phyloP scores from a whole-genome alignment of 1,140 invertebrate genomes.

The Planococcus citri region DNA sequence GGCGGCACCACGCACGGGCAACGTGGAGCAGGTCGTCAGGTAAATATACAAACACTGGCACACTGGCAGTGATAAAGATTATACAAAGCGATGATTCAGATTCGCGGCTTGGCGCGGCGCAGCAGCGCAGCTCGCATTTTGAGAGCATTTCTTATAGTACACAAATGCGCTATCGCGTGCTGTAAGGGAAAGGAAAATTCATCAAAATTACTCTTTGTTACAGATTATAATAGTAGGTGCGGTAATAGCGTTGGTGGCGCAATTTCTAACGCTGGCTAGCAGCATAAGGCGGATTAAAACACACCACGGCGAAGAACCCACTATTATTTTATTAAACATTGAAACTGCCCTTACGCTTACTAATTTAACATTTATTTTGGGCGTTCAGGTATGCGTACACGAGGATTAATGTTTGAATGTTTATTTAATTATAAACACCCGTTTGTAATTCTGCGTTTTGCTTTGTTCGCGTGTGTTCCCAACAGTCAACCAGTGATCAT shows the following conservation, averaged over 20 bases:
- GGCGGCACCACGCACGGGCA: constrained; percentile 34
- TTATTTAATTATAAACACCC: background rate
- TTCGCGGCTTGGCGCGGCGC: too few relatives aligned
- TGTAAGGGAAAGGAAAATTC: too few relatives aligned
- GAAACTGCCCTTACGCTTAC: constrained; percentile 29
- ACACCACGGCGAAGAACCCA: constrained; percentile 26
- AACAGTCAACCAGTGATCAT: constrained; percentile 44
- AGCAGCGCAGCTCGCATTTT: too few relatives aligned
- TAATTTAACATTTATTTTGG: constrained; percentile 38
- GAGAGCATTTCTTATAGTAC: too few relatives aligned
- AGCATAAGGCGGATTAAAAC: constrained; percentile 26
- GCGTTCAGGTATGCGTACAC: constrained; percentile 37
- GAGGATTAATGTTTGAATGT: constrained; percentile 20
- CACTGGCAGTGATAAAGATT: too few relatives aligned
- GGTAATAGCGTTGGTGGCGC: constrained; percentile 29
- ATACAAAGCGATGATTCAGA: too few relatives aligned
- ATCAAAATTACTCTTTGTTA: background rate
- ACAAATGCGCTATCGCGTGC: too few relatives aligned
- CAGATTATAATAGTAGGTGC: constrained; percentile 31
- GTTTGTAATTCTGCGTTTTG: background rate
- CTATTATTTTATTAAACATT: constrained; percentile 29
- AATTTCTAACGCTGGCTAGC: constrained; percentile 28
- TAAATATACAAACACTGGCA: too few relatives aligned
- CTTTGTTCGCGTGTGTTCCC: too few relatives aligned
- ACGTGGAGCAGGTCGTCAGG: constrained; percentile 32